Percentiles rank a stretch among this genome's conserved stretches.
Conservation (phyloP, 1,140 invertebrate genomes). For the Patella vulgata region DNA sequence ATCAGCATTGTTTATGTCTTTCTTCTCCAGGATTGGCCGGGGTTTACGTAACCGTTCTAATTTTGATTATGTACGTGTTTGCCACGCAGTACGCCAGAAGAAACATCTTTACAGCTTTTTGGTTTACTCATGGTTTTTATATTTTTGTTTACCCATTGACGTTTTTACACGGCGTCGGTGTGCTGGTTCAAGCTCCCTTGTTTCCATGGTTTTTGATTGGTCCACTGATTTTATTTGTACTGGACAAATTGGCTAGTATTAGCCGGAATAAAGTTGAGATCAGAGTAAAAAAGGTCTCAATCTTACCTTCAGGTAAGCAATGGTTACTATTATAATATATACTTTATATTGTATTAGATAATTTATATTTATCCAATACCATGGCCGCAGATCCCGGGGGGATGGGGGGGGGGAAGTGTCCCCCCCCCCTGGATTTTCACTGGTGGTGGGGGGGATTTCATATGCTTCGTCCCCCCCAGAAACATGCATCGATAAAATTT, state of each 20-base stretch:
- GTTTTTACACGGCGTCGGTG: constrained; percentile 85
- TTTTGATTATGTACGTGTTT: constrained; percentile 97
- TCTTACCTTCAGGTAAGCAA: constrained; percentile 85
- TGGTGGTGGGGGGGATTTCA: too few relatives aligned
- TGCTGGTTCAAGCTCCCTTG: constrained; percentile 76
- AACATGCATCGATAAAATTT: too few relatives aligned
- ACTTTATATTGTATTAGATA: neutral
- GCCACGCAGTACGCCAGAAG: constrained; percentile 93
- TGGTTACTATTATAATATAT: neutral
- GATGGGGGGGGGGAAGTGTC: too few relatives aligned
- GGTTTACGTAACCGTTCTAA: constrained; percentile 88
- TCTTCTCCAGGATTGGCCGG: constrained; percentile 85
- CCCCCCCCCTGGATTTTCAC: too few relatives aligned
- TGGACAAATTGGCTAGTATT: constrained; percentile 91
- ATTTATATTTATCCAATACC: constrained; percentile 2
- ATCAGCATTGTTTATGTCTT: neutral
- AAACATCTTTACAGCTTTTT: constrained; percentile 79
- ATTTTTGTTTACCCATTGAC: constrained; percentile 89
- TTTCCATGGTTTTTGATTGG: constrained; percentile 97
- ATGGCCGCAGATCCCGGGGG: too few relatives aligned
- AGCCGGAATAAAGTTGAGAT: constrained; percentile 77
- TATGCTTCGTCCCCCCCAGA: too few relatives aligned
- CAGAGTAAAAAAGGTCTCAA: constrained; percentile 94
- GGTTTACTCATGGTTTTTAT: constrained; percentile 93
- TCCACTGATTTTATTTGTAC: constrained; percentile 87